A percentile compares a stretch with the other conserved stretches of the same genome.
These are phyloP conservation scores for Osmerus eperlanus DNA, from an alignment of 2,113 vertebrate species.

Conservation along the genomic window DNA sequence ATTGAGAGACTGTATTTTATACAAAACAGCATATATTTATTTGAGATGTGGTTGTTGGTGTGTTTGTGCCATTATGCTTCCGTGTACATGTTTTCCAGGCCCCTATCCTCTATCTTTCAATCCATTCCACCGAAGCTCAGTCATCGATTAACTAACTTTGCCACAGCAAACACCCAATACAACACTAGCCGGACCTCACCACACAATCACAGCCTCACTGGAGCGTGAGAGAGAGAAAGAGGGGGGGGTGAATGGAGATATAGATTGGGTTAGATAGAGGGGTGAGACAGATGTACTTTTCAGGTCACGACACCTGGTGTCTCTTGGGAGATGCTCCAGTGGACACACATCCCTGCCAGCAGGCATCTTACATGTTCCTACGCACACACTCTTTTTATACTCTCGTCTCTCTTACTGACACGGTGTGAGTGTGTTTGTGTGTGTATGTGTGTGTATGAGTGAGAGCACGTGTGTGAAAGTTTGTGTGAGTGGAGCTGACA, in stretches of 20 bases:
- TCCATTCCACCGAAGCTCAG: constrained; percentile 30
- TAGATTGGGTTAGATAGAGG: neutral
- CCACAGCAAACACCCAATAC: constrained; percentile 61
- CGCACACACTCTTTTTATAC: constrained; percentile 5
- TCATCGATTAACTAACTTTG: constrained; percentile 55
- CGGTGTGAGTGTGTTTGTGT: constrained; percentile 14
- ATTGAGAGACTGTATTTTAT: neutral
- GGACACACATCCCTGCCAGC: constrained; percentile 27
- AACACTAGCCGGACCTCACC: constrained; percentile 56
- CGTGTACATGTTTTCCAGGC: neutral
- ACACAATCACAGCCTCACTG: constrained; percentile 2
- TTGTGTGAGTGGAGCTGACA: constrained; percentile 60
- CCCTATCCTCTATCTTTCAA: constrained; percentile 19
- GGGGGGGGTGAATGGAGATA: constrained; percentile 35
- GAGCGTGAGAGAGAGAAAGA: neutral
- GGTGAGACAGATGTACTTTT: constrained; percentile 65
- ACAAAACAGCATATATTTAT: neutral
- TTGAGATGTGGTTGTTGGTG: neutral
- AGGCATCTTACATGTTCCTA: constrained; percentile 51
- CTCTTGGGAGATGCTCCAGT: constrained; percentile 63
- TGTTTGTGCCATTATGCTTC: neutral
- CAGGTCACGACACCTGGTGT: constrained; percentile 68
- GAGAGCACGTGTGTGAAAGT: constrained; percentile 29
- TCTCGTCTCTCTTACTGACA: constrained; percentile 3
- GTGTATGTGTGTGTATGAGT: neutral